phyloP scores from a whole-genome alignment of 2,888 invertebrate genomes.

The Odontocolon sp. region DNA sequence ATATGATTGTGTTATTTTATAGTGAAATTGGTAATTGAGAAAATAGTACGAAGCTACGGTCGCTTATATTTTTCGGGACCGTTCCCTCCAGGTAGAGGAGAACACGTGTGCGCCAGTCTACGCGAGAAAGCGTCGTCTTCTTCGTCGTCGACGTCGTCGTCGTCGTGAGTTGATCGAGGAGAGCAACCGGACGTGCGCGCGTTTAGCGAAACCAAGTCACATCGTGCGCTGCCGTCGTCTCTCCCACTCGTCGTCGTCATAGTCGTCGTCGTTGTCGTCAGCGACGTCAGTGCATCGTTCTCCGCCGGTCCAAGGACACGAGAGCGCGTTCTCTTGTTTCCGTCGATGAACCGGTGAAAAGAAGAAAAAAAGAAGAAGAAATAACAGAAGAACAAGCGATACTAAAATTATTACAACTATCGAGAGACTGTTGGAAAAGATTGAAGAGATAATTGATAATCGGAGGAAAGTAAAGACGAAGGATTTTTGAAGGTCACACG shows the following conservation, averaged over 20 bases:
- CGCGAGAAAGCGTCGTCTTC: neutral
- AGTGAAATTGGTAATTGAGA: too few relatives aligned
- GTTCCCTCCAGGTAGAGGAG: neutral
- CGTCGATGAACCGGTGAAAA: neutral
- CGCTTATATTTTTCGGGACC: too few relatives aligned
- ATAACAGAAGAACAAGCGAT: neutral
- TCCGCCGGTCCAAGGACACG: constrained; percentile 35
- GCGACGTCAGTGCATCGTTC: constrained; percentile 40
- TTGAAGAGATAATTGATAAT: neutral
- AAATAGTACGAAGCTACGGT: too few relatives aligned
- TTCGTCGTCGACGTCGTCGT: constrained; percentile 20
- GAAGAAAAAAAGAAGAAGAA: neutral
- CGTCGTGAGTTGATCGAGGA: constrained; percentile 42
- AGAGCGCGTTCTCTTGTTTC: constrained; percentile 4
- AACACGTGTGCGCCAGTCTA: constrained; percentile 25
- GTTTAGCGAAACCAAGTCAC: constrained; percentile 25
- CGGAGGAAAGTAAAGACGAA: too few relatives aligned
- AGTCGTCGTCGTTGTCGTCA: neutral
- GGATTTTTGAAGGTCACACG: too few relatives aligned
- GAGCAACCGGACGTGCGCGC: constrained; percentile 51
- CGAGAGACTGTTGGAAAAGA: neutral
- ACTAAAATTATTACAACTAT: neutral
- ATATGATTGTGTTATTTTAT: too few relatives aligned
- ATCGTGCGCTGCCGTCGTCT: constrained; percentile 40
- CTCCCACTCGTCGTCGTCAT: neutral